Conservation (phyloP, 2,797 vertebrate genomes). For the Fistularia commersonii region DNA sequence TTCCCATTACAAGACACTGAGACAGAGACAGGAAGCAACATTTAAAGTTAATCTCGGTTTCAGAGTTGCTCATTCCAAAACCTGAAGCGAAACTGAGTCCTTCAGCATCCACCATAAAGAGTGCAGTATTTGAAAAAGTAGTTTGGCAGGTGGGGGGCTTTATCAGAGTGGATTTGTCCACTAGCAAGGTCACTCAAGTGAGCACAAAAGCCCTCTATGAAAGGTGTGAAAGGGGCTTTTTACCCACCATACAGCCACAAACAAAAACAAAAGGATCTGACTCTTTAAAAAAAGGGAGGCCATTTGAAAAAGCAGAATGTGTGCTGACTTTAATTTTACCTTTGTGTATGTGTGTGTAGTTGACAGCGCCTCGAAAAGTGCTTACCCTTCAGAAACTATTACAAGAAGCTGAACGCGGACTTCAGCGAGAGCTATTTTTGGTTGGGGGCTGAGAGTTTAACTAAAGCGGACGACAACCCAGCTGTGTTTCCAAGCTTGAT, state of each 20-base stretch:
- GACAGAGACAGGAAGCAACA: no score
- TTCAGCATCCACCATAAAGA: neutral
- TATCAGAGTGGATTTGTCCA: neutral
- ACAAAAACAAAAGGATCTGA: constrained; percentile 49
- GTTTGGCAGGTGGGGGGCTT: neutral
- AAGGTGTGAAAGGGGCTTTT: constrained; percentile 47
- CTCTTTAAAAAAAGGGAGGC: constrained; percentile 13
- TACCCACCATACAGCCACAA: constrained; percentile 32
- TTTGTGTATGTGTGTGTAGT: constrained; percentile 4
- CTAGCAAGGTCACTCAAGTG: constrained; percentile 5
- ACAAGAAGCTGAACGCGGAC: constrained; percentile 38
- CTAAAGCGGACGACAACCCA: constrained; percentile 54
- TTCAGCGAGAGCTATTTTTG: constrained; percentile 49
- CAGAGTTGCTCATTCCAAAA: neutral
- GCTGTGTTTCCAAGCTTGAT: constrained; percentile 58
- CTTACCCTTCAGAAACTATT: constrained; percentile 36
- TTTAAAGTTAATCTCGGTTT: neutral
- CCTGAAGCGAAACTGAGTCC: no score
- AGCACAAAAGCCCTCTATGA: constrained; percentile 45
- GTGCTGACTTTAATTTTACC: neutral
- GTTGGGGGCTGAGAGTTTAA: constrained; percentile 24
- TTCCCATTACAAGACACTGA: no score
- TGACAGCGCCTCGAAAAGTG: constrained; percentile 28
- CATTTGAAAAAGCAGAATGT: constrained; percentile 9
- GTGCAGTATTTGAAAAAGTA: no score